phyloP scores from a whole-genome alignment of 92 coral and sea anemone species.

The Heteractis magnifica region DNA sequence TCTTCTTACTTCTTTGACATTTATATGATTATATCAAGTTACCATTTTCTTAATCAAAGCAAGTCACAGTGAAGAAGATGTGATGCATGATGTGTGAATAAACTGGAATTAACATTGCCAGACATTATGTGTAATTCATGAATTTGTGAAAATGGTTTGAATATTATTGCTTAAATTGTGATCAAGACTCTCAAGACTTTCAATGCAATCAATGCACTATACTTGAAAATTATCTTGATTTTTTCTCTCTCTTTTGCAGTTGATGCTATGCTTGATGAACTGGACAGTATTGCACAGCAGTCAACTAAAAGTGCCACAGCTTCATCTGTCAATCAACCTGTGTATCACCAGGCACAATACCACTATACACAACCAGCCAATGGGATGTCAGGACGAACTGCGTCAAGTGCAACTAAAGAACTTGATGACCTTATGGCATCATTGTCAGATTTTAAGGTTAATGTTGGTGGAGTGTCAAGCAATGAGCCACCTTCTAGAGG shows the following conservation, averaged over 20 bases:
- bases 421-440: slow-evolving; percentile 98
- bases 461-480: slow-evolving; percentile 78
- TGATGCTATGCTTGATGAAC: slow-evolving; percentile 59
- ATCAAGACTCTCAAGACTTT: neutral
- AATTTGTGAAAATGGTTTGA: neutral
- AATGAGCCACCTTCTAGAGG: slow-evolving; percentile 63
- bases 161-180: too few relatives aligned
- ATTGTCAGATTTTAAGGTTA: slow-evolving; percentile 95
- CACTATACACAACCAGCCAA: slow-evolving; percentile 48
- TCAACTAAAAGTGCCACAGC: slow-evolving; percentile 21
- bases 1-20: neutral
- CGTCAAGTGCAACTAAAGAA: slow-evolving; percentile 97
- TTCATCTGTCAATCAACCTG: slow-evolving; percentile 47
- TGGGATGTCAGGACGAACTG: slow-evolving; percentile 71
- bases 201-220: neutral
- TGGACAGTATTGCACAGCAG: slow-evolving; percentile 53
- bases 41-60: too few relatives aligned
- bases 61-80: too few relatives aligned
- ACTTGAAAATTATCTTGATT: neutral
- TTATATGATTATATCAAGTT: too few relatives aligned
- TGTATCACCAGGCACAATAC: slow-evolving; percentile 50
- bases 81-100: too few relatives aligned
- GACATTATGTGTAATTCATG: neutral
- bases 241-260: slow-evolving; percentile 26
- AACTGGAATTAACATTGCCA: too few relatives aligned